phyloP scores from a whole-genome alignment of 2,113 vertebrate species.

The Sorex araneus region DNA sequence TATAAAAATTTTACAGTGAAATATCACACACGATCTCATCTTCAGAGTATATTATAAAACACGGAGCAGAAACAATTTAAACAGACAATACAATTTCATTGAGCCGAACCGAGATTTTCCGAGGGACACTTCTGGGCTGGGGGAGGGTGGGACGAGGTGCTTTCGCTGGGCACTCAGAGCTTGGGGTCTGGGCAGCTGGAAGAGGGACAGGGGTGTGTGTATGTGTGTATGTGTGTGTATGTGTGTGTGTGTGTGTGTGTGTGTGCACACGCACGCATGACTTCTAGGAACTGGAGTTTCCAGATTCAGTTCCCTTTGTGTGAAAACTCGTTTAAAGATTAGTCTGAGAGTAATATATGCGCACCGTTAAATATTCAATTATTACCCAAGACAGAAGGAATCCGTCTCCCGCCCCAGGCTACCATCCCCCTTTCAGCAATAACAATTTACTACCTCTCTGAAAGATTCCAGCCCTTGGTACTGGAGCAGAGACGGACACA shows the following conservation, averaged over 20 bases:
- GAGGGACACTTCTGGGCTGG: not conserved
- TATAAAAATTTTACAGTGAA: constrained; percentile 64
- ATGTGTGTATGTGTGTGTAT: too few species aligned
- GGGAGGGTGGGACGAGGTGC: not conserved
- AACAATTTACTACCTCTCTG: not conserved
- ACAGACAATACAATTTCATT: constrained; percentile 8
- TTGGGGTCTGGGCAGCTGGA: not conserved
- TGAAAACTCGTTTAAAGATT: constrained; percentile 43
- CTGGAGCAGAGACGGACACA: not conserved
- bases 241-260: too few species aligned
- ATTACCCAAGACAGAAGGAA: constrained; percentile 26
- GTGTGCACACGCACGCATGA: not conserved
- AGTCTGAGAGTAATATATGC: constrained; percentile 14
- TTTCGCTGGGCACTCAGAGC: not conserved
- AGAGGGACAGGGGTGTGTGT: not conserved
- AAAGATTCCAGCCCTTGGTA: not conserved
- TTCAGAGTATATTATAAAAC: constrained; percentile 72
- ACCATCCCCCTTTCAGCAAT: not conserved
- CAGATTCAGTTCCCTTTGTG: constrained; percentile 11
- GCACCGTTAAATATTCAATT: constrained; percentile 10
- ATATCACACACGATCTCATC: constrained; percentile 58
- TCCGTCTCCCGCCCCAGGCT: not conserved
- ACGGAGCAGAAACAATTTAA: constrained; percentile 67
- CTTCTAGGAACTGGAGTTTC: not conserved
- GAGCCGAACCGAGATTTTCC: constrained; percentile 53